Evolutionary conservation across 2,888 invertebrate species (phyloP), one percentile per base, ranked within the genome.

Genomic region (Melanchra persicariae): DNA sequence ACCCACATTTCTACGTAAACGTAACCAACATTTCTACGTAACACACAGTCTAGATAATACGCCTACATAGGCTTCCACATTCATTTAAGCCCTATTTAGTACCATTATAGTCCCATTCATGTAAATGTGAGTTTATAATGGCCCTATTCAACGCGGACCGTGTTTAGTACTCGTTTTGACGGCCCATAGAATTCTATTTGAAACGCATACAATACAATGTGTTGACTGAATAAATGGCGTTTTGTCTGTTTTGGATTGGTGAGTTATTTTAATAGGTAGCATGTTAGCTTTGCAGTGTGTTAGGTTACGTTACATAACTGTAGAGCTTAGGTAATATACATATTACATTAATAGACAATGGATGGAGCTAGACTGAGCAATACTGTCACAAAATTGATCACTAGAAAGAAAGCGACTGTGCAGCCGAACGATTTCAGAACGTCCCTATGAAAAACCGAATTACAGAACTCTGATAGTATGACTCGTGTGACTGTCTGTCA

Each of bases 161-260:
- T 54, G 76, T 54, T 76, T 34, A 47, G 34, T 1, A 47, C 45
- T 54, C 52, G 40, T 68, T 76, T 59, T 76, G 76, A 68, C 69
- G 58, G 68, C 19, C 40, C 54, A 74, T 76, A 59, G 54, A 74
- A 74, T 74, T 76, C 54, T 69, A 74, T 74, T 74, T 69, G 40
- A 45, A 69, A 59, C n/a, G 24, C 40, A 15, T 54, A 54, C 52
- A 74, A 34, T 26, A 26, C 34, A 24, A 19, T 45, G 19, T 30
- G 47, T 74, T 9, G 22, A 45, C 22, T 17, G 19, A 45, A 45
- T 22, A 45, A 63, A 70, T 58, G 30, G 12, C 15, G 15, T 54
- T 47, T n/a, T 40, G 30, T 58, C 76, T 74, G 47, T 34, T 54
- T 59, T 40, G 30, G 76, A 68, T 47, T 59, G 40, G 73, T 30